phyloP scores from a whole-genome alignment of 2,888 invertebrate species.

The Oeneis ivallda region DNA sequence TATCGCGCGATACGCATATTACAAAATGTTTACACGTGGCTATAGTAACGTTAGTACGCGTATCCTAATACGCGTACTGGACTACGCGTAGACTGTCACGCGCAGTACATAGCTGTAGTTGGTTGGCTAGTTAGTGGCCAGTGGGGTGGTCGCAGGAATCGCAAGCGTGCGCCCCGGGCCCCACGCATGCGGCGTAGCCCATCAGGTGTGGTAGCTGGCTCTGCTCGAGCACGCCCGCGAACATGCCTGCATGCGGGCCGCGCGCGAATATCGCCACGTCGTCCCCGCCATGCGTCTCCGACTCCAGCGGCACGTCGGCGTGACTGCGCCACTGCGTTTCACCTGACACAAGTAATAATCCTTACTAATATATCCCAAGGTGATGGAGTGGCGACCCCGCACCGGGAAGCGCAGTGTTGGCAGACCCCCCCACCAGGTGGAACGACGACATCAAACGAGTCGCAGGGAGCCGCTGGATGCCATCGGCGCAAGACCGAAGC shows the following conservation, averaged over 20 bases:
- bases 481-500: too few relatives aligned
- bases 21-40: too few relatives aligned
- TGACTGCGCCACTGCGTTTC: constrained; percentile 48
- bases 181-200: constrained; percentile 87
- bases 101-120: too few relatives aligned
- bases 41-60: too few relatives aligned
- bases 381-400: neutral
- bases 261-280: constrained; percentile 88
- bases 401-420: too few relatives aligned
- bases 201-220: constrained; percentile 88
- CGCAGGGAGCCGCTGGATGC: neutral
- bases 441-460: neutral
- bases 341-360: constrained; percentile 42
- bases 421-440: too few relatives aligned
- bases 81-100: too few relatives aligned
- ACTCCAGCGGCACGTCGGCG: constrained; percentile 78
- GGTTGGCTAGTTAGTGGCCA: neutral
- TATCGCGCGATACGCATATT: too few relatives aligned
- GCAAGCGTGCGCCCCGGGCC: constrained; percentile 74
- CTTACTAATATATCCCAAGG: too few relatives aligned
- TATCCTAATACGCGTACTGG: too few relatives aligned
- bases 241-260: constrained; percentile 88
- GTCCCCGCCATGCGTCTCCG: constrained; percentile 89
- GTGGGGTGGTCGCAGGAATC: constrained; percentile 50
- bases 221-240: constrained; percentile 89